phyloP scores from a whole-genome alignment of 2,888 invertebrate species.

The Saturnia japonica region DNA sequence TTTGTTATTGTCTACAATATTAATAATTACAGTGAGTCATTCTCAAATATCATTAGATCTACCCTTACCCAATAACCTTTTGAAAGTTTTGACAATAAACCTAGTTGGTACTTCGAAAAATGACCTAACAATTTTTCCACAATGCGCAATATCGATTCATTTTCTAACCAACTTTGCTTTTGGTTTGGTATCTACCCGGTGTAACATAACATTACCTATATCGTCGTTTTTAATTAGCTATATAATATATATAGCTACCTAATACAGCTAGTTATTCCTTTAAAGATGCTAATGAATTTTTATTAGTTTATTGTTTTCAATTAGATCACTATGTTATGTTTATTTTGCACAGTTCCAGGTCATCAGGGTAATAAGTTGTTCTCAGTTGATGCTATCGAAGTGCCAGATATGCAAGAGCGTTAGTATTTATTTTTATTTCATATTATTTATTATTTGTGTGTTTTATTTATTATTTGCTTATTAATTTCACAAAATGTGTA shows the following conservation, averaged over 20 bases:
- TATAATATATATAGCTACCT: no score
- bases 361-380: slow-evolving; percentile 63
- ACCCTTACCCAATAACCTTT: no score
- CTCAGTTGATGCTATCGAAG: slow-evolving; percentile 70
- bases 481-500: no score
- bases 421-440: slow-evolving; percentile 59
- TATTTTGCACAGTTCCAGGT: slow-evolving; percentile 64
- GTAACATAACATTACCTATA: not conserved
- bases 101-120: not conserved
- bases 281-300: not conserved
- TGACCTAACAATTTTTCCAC: not conserved
- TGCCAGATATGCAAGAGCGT: slow-evolving; percentile 76
- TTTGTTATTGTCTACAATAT: no score
- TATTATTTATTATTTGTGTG: slow-evolving; percentile 17
- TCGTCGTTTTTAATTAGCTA: not conserved
- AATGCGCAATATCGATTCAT: not conserved
- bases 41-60: no score
- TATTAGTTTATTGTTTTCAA: slow-evolving; percentile 39
- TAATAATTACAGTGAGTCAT: no score
- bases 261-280: not conserved
- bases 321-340: slow-evolving; percentile 45
- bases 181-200: not conserved
- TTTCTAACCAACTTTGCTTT: not conserved
- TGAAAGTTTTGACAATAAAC: no score
- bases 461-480: not conserved